These are phyloP conservation scores for Struthio camelus DNA, from an alignment of 2,113 vertebrate genomes.

Conservation along the genomic window DNA sequence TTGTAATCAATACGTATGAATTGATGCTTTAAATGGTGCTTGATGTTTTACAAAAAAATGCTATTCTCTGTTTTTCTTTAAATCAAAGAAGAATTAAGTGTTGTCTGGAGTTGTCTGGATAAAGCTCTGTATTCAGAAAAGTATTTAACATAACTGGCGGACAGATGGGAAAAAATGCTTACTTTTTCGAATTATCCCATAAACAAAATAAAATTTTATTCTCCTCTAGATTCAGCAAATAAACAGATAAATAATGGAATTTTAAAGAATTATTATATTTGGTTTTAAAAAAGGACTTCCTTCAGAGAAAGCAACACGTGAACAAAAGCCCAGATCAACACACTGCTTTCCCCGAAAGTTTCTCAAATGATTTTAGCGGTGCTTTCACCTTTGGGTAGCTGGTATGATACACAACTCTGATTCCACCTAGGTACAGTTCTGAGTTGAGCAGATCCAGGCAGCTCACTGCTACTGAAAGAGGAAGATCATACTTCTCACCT, in stretches of 20 bases:
- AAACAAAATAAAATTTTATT: not conserved
- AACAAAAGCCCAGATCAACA: not conserved
- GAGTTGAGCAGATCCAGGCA: not conserved
- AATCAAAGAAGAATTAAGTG: not conserved
- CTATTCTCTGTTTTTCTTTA: not conserved
- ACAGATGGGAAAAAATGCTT: not conserved
- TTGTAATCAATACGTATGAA: not conserved
- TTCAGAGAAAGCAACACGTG: not conserved
- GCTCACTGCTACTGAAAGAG: not conserved
- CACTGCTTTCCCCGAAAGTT: not conserved
- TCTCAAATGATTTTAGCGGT: not conserved
- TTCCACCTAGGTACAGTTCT: not conserved
- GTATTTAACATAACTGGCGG: not conserved
- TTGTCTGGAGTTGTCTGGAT: not conserved
- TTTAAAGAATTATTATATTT: not conserved
- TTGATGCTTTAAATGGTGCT: not conserved
- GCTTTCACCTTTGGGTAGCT: not conserved
- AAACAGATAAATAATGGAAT: not conserved
- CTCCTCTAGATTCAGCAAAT: not conserved
- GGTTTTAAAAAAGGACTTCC: not conserved
- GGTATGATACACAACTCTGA: not conserved
- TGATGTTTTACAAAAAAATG: not conserved
- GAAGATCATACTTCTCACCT: not conserved
- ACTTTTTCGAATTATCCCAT: not conserved
- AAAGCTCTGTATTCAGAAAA: not conserved